Base-by-base conservation (phyloP, 2,797 vertebrate species). In the Kryptopterus vitreolus region DNA sequence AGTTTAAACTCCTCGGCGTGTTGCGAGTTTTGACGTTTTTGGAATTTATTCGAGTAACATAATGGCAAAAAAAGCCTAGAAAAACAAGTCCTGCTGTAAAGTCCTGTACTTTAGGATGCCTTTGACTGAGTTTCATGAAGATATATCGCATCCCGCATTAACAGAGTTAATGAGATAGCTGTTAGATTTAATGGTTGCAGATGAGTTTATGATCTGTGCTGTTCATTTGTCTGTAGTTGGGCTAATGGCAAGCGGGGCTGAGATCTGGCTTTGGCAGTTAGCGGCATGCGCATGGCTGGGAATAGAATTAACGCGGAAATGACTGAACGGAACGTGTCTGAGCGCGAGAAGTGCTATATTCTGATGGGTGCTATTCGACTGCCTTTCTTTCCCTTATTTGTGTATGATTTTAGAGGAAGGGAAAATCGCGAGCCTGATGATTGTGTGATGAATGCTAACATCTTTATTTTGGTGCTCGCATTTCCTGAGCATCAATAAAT, bases 161-260 rank as follows among this genome's bases (percentile, higher is more conserved):
- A 33, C 81, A 68, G 26, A 66, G 58, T 76, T 79, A 77, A 82
- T 78, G 62, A 71, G 68, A 59, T 80, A 46, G 68, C 50, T 58
- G 50, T 77, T 77, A 38, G 66, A 48, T 84, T 75, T 79, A 84
- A 82, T 80, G 73, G 76, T 69, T 77, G 81, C 80, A 77, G 69
- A 80, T 82, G 74, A 82, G 81, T 78, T 82, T 82, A 82, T 85
- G 75, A 66, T 55, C 81, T 85, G 72, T 77, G 55, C 43, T 85
- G 62, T 43, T 77, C 74, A 74, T 85, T 85, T 82, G 78, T 77
- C 71, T 71, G 70, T 72, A 50, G 50, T 55, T 57, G 63, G 50
- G 68, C 24, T 26, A 66, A 76, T 77, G 50, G 65, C 58, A 59
- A 73, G 38, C 69, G 59, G 61, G 31, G 11, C 59, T 53, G 61